Conservation (phyloP, 2,797 vertebrate species). For the Sciurus carolinensis region DNA sequence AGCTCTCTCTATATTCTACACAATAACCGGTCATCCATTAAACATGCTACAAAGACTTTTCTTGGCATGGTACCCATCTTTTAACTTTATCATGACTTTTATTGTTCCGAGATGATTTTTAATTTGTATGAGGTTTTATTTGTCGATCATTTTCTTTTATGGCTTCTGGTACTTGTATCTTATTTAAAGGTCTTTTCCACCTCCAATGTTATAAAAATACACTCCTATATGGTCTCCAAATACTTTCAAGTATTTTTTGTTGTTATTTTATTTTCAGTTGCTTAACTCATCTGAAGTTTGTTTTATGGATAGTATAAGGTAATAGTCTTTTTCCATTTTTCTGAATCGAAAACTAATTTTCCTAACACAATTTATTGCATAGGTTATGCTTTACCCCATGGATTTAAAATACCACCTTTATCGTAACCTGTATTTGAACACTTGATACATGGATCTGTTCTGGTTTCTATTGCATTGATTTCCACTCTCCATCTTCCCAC, state of each 20-base stretch:
- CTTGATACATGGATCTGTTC: neutral
- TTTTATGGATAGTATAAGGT: constrained; percentile 13
- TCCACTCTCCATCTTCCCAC: neutral
- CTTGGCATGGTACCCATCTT: constrained; percentile 23
- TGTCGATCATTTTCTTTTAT: constrained; percentile 53
- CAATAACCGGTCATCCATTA: constrained; percentile 69
- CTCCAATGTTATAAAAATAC: constrained; percentile 26
- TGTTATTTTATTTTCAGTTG: neutral
- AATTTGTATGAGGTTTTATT: constrained; percentile 64
- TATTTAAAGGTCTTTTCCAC: constrained; percentile 2
- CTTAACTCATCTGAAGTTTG: constrained; percentile 29
- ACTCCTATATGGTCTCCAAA: neutral
- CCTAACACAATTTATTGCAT: neutral
- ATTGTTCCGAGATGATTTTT: constrained; percentile 61
- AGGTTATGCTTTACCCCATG: neutral
- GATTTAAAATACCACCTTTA: constrained; percentile 44
- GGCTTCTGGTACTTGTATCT: constrained; percentile 28
- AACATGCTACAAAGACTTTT: constrained; percentile 54
- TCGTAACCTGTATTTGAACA: neutral
- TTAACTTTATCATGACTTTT: constrained; percentile 63
- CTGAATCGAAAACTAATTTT: constrained; percentile 56
- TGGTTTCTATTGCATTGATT: neutral
- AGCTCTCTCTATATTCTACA: constrained; percentile 21
- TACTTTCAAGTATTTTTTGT: constrained; percentile 26
- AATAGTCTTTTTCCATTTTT: constrained; percentile 42